Conservation (phyloP, 1,140 invertebrate genomes). For the Riptortus pedestris region DNA sequence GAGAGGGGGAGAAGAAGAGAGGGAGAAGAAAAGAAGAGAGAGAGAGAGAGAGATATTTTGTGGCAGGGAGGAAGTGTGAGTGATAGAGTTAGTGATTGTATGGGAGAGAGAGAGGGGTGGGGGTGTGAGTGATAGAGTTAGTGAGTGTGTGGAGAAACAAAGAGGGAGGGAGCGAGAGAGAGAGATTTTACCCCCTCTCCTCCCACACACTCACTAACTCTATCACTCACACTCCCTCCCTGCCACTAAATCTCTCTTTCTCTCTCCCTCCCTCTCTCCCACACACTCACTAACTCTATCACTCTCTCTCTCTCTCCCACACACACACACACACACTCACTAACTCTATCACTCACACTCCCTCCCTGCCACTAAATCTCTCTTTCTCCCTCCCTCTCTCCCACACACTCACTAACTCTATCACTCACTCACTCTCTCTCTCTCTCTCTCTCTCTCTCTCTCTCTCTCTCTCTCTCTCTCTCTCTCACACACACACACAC, state of each 20-base stretch:
- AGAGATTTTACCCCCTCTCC: no score
- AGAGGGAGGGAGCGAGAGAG: background rate
- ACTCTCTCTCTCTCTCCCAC: no score
- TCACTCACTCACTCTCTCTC: background rate
- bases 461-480: background rate
- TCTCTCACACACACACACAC: background rate
- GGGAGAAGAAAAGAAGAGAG: no score
- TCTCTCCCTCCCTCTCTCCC: no score
- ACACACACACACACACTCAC: background rate
- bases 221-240: no score
- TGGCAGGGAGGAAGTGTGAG: background rate
- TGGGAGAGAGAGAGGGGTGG: background rate
- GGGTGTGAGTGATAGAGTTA: background rate
- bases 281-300: no score
- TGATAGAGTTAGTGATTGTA: background rate
- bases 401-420: background rate
- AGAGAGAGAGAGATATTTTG: background rate
- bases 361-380: background rate
- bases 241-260: no score
- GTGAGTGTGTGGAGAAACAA: background rate
- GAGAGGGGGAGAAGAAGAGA: no score
- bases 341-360: background rate
- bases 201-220: no score
- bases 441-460: constrained; percentile 3
- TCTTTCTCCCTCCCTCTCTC: background rate